A percentile compares a stretch with the other conserved stretches of the same genome.
Conservation (phyloP, 1,140 invertebrate genomes). For the Hycleus cichorii region DNA sequence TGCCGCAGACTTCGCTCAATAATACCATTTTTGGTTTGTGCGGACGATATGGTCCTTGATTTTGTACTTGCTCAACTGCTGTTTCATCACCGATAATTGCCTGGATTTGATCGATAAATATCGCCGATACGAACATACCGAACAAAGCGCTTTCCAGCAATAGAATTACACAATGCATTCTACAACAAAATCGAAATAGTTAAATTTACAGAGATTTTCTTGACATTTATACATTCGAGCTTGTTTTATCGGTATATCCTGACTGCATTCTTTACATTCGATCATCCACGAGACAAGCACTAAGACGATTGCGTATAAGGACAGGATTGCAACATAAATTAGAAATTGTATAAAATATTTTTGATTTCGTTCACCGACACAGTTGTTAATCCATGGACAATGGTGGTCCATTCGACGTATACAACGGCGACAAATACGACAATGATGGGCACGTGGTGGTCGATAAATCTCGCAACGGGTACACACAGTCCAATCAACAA, state of each 20-base stretch:
- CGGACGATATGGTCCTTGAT: slow-evolving; percentile 57
- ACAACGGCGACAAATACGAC: slow-evolving; percentile 80
- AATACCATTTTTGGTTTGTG: slow-evolving; percentile 61
- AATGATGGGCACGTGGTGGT: slow-evolving; percentile 82
- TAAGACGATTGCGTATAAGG: slow-evolving; percentile 61
- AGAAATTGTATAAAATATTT: slow-evolving; percentile 92
- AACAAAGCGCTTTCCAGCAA: slow-evolving; percentile 78
- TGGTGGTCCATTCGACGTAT: slow-evolving; percentile 88
- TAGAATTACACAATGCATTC: slow-evolving; percentile 78
- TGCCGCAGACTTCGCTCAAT: slow-evolving; percentile 73
- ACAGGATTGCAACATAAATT: slow-evolving; percentile 60
- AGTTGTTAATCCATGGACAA: slow-evolving; percentile 84
- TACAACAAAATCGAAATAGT: slow-evolving; percentile 40
- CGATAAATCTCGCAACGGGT: slow-evolving; percentile 76
- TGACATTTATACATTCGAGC: slow-evolving; percentile 55
- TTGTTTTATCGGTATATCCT: slow-evolving; percentile 63
- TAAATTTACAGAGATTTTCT: neutral
- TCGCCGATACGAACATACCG: slow-evolving; percentile 83
- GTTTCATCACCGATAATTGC: slow-evolving; percentile 65
- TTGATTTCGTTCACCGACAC: slow-evolving; percentile 89
- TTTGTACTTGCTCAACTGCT: slow-evolving; percentile 70
- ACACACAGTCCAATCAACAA: slow-evolving; percentile 80
- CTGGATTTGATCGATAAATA: slow-evolving; percentile 82
- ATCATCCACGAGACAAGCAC: slow-evolving; percentile 68
- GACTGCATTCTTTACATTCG: slow-evolving; percentile 61